Percentiles rank a stretch among this genome's conserved stretches.
Evolutionary conservation across 2,113 vertebrate species (phyloP).

Genomic region (Gallinago media): DNA sequence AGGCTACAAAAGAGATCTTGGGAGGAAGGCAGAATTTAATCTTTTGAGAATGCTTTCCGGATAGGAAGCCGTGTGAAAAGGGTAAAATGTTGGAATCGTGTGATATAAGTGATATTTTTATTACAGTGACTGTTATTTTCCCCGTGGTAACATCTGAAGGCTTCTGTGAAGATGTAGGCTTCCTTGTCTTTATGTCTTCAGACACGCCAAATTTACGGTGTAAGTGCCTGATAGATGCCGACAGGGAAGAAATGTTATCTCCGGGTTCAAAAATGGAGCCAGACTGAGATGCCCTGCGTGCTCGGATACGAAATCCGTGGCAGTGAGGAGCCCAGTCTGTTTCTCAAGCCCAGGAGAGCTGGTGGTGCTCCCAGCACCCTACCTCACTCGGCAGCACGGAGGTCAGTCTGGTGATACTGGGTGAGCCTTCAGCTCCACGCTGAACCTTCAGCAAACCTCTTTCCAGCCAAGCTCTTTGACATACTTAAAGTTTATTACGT

Average conservation of each 20-base stretch:
- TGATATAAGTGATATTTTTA: not conserved
- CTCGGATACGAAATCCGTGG: not conserved
- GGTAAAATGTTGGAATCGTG: not conserved
- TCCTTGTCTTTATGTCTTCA: not conserved
- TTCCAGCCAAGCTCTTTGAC: not conserved
- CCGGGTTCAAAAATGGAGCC: not conserved
- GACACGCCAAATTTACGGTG: not conserved
- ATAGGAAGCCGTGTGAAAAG: not conserved
- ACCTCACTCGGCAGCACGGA: not conserved
- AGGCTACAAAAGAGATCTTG: not conserved
- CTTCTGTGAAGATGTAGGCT: not conserved
- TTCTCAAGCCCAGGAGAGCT: not conserved
- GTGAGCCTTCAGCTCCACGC: not conserved
- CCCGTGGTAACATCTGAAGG: not conserved
- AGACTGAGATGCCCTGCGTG: not conserved
- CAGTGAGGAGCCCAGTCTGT: not conserved
- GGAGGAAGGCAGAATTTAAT: not conserved
- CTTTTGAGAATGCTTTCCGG: not conserved
- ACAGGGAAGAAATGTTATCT: not conserved
- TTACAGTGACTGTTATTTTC: not conserved
- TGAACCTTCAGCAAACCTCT: conserved; percentile 1
- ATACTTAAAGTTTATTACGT: not conserved
- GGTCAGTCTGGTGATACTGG: not conserved
- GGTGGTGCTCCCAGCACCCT: not conserved
- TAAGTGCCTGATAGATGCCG: not conserved